phyloP scores from a whole-genome alignment of 2,797 vertebrate genomes.

The Urocyon cinereoargenteus region DNA sequence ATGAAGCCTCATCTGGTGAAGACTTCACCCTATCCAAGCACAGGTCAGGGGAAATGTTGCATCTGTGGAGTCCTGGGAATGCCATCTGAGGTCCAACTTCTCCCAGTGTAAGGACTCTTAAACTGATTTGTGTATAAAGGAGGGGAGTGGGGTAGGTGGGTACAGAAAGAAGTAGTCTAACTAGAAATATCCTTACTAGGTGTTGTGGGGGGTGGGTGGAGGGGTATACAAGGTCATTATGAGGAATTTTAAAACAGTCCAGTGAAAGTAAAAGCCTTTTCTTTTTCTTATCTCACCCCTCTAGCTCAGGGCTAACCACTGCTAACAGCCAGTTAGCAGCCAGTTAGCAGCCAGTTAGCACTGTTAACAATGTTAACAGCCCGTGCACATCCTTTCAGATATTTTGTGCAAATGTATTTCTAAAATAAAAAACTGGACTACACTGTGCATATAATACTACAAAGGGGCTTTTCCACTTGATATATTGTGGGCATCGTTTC shows the following conservation, averaged over 20 bases:
- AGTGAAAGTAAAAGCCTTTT: conserved; percentile 28
- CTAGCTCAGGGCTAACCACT: not conserved
- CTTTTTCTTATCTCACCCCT: not conserved
- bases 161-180: not conserved
- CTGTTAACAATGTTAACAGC: not conserved
- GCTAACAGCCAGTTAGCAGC: not conserved
- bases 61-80: not conserved
- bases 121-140: not conserved
- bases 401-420: conserved; percentile 24
- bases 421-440: not conserved
- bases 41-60: not conserved
- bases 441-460: not conserved
- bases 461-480: not conserved
- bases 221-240: not conserved
- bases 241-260: conserved; percentile 11
- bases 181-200: not conserved
- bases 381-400: conserved; percentile 29
- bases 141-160: not conserved
- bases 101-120: not conserved
- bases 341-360: too few species aligned
- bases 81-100: not conserved
- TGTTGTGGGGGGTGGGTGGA: not conserved
- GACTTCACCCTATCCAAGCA: not conserved
- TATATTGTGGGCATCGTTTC: not conserved
- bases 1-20: not conserved